Percentiles rank a stretch among this genome's conserved stretches.
Evolutionary conservation across 2,797 vertebrate genomes (phyloP).

Genomic region (Furcifer pardalis): DNA sequence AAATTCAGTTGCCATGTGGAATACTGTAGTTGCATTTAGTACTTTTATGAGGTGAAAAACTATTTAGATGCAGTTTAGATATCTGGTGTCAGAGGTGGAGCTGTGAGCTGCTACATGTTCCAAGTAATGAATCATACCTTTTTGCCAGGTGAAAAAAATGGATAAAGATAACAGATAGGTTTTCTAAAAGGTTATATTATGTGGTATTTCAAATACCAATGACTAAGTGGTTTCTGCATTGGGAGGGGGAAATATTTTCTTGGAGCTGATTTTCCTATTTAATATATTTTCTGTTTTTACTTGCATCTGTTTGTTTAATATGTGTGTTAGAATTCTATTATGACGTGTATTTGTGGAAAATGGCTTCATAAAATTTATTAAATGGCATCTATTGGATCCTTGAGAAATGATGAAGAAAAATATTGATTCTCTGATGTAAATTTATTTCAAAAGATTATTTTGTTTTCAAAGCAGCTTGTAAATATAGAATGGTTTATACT

Average conservation of each 20-base stretch:
- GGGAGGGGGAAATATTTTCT: background rate
- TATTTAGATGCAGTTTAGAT: background rate
- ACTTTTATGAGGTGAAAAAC: background rate
- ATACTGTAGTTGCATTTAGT: background rate
- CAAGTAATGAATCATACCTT: background rate
- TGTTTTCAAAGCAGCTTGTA: background rate
- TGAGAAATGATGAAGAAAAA: background rate
- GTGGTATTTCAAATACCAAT: background rate
- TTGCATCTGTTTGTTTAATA: background rate
- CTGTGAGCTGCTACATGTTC: background rate
- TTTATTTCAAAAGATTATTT: background rate
- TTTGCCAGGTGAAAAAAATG: background rate
- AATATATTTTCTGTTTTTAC: background rate
- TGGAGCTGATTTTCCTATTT: background rate
- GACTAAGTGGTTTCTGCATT: background rate
- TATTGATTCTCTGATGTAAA: background rate
- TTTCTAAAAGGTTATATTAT: background rate
- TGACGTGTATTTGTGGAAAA: background rate
- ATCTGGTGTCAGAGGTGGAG: background rate
- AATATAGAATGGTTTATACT: background rate
- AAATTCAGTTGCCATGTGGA: background rate
- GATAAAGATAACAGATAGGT: background rate
- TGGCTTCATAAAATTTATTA: constrained; percentile 1
- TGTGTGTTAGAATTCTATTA: background rate
- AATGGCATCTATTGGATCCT: background rate